These are phyloP conservation scores for Beris morrisii DNA, from an alignment of 2,888 invertebrate species.

Conservation along the genomic window DNA sequence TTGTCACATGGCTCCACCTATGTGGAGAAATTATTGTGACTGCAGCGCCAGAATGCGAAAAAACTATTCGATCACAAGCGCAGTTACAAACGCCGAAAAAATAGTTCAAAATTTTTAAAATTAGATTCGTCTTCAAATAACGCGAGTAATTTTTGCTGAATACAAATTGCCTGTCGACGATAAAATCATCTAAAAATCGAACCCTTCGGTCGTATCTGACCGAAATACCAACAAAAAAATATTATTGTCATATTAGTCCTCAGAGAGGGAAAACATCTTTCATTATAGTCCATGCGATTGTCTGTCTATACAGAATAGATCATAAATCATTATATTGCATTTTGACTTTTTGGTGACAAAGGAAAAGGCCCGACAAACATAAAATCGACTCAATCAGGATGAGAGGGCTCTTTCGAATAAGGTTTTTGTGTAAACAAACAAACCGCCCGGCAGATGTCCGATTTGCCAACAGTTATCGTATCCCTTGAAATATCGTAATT, in stretches of 20 bases:
- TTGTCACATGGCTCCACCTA: no score
- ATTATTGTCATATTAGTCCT: constrained; percentile 23
- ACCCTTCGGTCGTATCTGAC: constrained; percentile 4
- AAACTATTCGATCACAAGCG: no score
- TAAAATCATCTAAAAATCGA: no score
- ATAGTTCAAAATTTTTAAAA: no score
- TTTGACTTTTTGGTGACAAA: constrained; percentile 34
- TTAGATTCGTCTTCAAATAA: no score
- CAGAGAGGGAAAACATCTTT: constrained; percentile 18
- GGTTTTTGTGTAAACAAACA: constrained; percentile 34
- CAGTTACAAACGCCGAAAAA: no score
- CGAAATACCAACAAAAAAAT: constrained; percentile 18
- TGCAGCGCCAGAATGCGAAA: no score
- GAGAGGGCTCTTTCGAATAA: constrained; percentile 27
- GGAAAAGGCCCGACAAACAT: constrained; percentile 26
- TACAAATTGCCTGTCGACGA: no score
- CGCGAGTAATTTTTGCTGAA: no score
- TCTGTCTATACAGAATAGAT: background rate
- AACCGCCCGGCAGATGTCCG: constrained; percentile 37
- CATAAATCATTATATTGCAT: constrained; percentile 39
- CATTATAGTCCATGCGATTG: constrained; percentile 4
- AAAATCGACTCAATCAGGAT: constrained; percentile 22
- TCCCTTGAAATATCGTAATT: constrained; percentile 19
- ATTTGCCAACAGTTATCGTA: constrained; percentile 24
- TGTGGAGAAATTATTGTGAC: no score